These are phyloP conservation scores for Microctenopoma stevenorrisi DNA, from an alignment of 2,797 vertebrate species.

Conservation along the genomic window DNA sequence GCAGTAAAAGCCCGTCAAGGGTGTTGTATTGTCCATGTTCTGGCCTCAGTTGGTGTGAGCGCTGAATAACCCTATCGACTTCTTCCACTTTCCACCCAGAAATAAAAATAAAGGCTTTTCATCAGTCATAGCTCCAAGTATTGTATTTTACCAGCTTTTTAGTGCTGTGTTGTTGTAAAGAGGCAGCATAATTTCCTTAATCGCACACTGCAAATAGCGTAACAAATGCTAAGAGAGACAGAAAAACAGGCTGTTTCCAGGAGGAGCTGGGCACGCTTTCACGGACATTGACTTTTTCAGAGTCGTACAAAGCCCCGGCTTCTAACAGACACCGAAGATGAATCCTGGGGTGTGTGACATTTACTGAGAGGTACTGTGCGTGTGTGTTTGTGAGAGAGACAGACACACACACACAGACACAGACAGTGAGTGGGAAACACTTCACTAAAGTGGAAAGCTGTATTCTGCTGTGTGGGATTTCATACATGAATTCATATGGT, in stretches of 20 bases:
- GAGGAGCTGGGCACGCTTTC: slow-evolving; percentile 27
- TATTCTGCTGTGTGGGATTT: slow-evolving; percentile 10
- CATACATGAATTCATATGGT: slow-evolving; percentile 10
- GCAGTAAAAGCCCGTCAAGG: slow-evolving; percentile 4
- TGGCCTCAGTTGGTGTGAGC: neutral
- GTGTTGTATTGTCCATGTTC: neutral
- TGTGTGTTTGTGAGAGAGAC: neutral
- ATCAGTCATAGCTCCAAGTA: neutral
- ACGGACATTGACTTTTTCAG: slow-evolving; percentile 45
- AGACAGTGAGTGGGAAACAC: neutral
- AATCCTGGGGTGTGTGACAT: slow-evolving; percentile 58
- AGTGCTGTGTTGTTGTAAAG: slow-evolving; percentile 32
- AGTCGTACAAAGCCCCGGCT: slow-evolving; percentile 31
- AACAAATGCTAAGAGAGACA: slow-evolving; percentile 8
- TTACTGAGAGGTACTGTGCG: slow-evolving; percentile 22
- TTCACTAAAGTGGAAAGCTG: slow-evolving; percentile 29
- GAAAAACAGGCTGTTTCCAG: slow-evolving; percentile 46
- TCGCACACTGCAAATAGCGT: slow-evolving; percentile 1
- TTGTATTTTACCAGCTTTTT: slow-evolving; percentile 17
- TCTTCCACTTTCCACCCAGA: slow-evolving; percentile 15
- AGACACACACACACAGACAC: no score
- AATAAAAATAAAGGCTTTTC: slow-evolving; percentile 22
- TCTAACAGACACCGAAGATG: slow-evolving; percentile 37
- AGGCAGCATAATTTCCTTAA: slow-evolving; percentile 56
- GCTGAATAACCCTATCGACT: slow-evolving; percentile 32